These are phyloP conservation scores for Caenorhabditis sp. DNA, from an alignment of 2,888 invertebrate species.

Conservation along the genomic window DNA sequence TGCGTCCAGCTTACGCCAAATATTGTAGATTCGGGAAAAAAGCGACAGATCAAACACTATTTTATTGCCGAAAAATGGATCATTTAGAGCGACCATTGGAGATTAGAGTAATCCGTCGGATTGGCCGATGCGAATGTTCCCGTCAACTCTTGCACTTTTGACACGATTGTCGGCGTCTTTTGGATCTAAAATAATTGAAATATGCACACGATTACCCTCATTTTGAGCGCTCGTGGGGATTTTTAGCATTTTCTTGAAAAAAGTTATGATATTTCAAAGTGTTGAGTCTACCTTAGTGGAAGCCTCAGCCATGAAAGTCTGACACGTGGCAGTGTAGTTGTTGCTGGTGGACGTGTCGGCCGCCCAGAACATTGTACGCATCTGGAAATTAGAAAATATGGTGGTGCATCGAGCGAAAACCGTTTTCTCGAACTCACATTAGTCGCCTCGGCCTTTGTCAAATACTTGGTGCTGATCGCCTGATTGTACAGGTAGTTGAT, in stretches of 20 bases:
- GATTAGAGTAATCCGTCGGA: conserved; percentile 30
- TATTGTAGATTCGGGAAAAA: no score
- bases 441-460: conserved; percentile 40
- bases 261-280: neutral
- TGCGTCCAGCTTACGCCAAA: no score
- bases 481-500: conserved; percentile 45
- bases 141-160: conserved; percentile 13
- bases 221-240: no score
- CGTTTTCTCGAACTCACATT: conserved; percentile 22
- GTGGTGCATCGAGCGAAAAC: neutral
- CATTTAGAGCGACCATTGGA: conserved; percentile 34
- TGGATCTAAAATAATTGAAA: conserved; percentile 1
- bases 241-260: neutral
- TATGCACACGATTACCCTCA: no score
- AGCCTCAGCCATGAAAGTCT: conserved; percentile 27
- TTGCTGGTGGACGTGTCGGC: conserved; percentile 31
- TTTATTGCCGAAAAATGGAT: no score
- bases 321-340: conserved; percentile 33
- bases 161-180: conserved; percentile 38
- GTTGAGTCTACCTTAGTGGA: conserved; percentile 9
- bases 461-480: conserved; percentile 28
- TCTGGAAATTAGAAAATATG: conserved; percentile 9
- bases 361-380: conserved; percentile 48
- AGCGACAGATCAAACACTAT: no score
- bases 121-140: conserved; percentile 37